A percentile compares a stretch with the other conserved stretches of the same genome.
Conservation (phyloP, 2,888 invertebrate genomes). For the Aquatica leii region DNA sequence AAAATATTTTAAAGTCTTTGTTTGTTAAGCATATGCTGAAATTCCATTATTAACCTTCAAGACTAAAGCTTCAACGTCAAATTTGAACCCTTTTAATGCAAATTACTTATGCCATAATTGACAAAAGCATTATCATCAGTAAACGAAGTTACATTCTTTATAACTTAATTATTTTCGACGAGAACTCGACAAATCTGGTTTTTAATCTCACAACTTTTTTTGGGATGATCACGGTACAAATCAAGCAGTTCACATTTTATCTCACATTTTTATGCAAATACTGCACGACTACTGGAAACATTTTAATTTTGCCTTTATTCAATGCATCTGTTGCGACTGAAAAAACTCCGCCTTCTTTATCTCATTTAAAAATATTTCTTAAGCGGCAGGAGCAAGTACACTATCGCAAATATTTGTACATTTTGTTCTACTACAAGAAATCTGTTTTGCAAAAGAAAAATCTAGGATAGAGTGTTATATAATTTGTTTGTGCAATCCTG, state of each 20-base stretch:
- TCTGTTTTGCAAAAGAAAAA: neutral
- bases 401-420: neutral
- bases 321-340: neutral
- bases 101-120: constrained; percentile 11
- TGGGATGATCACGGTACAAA: neutral
- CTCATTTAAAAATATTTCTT: neutral
- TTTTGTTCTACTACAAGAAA: too few species aligned
- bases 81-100: neutral
- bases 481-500: constrained; percentile 10
- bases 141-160: neutral
- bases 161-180: neutral
- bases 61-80: constrained; percentile 11
- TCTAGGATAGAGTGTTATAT: constrained; percentile 1
- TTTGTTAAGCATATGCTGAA: constrained; percentile 5
- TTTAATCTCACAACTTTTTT: neutral
- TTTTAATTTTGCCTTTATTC: neutral
- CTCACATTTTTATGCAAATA: neutral
- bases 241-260: neutral
- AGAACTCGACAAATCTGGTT: neutral
- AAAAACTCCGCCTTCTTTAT: neutral
- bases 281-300: constrained; percentile 1
- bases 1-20: neutral
- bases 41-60: constrained; percentile 16
- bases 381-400: too few species aligned
- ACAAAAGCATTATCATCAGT: neutral